Percentiles rank a stretch among this genome's conserved stretches.
phyloP scores from a whole-genome alignment of 2,888 invertebrate species.

The Lasioglossum pauxillum region DNA sequence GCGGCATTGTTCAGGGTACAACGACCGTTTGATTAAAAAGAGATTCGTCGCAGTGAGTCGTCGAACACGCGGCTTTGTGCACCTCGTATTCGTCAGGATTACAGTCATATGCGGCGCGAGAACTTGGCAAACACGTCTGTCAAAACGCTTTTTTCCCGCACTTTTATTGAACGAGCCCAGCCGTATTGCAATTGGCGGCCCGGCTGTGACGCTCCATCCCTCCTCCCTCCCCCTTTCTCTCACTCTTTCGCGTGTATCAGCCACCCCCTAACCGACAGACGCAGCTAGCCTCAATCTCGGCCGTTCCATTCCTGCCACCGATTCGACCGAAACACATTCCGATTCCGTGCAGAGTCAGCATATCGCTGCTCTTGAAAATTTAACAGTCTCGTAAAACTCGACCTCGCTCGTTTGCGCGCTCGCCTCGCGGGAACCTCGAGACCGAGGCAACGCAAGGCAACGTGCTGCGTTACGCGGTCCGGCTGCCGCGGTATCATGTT shows the following conservation, averaged over 20 bases:
- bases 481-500: conserved; percentile 27
- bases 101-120: conserved; percentile 70
- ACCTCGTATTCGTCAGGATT: conserved; percentile 69
- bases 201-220: conserved; percentile 24
- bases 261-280: neutral
- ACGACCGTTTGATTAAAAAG: conserved; percentile 72
- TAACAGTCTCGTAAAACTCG: conserved; percentile 53
- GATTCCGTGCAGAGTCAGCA: conserved; percentile 34
- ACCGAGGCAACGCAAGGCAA: neutral
- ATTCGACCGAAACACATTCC: conserved; percentile 42
- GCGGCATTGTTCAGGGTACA: conserved; percentile 53
- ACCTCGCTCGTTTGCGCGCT: neutral
- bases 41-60: conserved; percentile 68
- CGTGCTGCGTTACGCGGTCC: conserved; percentile 3
- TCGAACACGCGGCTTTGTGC: conserved; percentile 66
- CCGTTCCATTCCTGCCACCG: conserved; percentile 9
- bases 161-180: conserved; percentile 65
- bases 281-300: conserved; percentile 47
- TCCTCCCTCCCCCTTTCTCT: neutral
- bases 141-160: conserved; percentile 69
- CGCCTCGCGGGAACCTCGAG: neutral
- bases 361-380: conserved; percentile 54
- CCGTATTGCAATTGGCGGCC: conserved; percentile 64
- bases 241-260: neutral
- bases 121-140: conserved; percentile 73